phyloP scores from a whole-genome alignment of 2,797 vertebrate species.

The Helicolenus hilgendorfi region DNA sequence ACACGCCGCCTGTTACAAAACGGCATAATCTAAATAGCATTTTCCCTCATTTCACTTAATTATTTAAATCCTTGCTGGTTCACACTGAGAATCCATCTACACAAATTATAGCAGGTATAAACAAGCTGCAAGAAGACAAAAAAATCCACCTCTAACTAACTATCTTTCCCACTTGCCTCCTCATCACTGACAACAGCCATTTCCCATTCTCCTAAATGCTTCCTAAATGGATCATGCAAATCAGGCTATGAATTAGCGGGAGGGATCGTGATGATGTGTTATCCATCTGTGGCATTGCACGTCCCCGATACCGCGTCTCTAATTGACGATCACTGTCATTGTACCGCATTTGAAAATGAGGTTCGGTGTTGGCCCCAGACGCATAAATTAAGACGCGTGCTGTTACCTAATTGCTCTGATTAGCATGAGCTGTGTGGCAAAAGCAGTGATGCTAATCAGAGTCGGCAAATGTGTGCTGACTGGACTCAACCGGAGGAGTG shows the following conservation, averaged over 20 bases:
- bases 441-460: constrained; percentile 67
- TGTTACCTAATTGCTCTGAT: constrained; percentile 84
- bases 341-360: constrained; percentile 71
- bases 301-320: constrained; percentile 67
- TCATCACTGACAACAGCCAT: constrained; percentile 76
- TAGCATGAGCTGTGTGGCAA: constrained; percentile 74
- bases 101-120: constrained; percentile 78
- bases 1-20: constrained; percentile 41
- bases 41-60: constrained; percentile 63
- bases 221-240: constrained; percentile 88
- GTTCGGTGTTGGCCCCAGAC: constrained; percentile 60
- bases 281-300: constrained; percentile 76
- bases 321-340: constrained; percentile 87
- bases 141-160: constrained; percentile 51
- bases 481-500: constrained; percentile 22
- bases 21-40: constrained; percentile 40
- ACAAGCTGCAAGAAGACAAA: constrained; percentile 56
- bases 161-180: constrained; percentile 65
- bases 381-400: constrained; percentile 84
- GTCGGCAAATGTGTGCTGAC: constrained; percentile 51
- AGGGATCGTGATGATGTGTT: constrained; percentile 74
- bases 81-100: constrained; percentile 75
- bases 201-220: constrained; percentile 80
- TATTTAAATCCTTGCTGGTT: constrained; percentile 62
- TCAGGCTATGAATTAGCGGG: constrained; percentile 77